Percentiles rank a stretch among this genome's conserved stretches.
phyloP scores from a whole-genome alignment of 2,797 vertebrate genomes.

The Dryobates pubescens region DNA sequence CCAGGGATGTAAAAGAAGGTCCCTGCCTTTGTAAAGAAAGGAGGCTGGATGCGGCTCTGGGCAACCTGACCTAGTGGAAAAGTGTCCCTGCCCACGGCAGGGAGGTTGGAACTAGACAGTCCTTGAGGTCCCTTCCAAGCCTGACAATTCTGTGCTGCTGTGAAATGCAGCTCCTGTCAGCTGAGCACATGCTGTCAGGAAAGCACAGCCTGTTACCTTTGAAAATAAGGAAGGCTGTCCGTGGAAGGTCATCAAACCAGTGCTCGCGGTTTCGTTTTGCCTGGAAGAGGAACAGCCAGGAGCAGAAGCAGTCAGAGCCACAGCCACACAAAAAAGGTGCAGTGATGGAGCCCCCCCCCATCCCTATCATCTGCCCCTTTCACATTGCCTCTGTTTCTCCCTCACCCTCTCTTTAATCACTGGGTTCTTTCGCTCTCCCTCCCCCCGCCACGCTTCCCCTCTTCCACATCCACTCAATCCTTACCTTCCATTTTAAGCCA shows the following conservation, averaged over 20 bases:
- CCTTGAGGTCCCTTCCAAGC: too few relatives aligned
- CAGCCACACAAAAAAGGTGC: rapidly evolving
- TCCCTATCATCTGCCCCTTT: background rate
- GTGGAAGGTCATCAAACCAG: slow-evolving; percentile 97
- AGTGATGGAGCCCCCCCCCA: background rate
- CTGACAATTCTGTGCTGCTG: too few relatives aligned
- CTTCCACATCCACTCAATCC: background rate
- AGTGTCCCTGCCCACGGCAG: too few relatives aligned
- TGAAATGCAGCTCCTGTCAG: background rate
- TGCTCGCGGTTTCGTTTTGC: slow-evolving; percentile 90
- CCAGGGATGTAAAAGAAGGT: background rate
- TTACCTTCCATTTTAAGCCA: slow-evolving; percentile 96
- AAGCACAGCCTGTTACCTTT: slow-evolving; percentile 82
- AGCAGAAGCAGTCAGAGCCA: background rate
- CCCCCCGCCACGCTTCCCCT: background rate
- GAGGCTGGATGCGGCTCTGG: too few relatives aligned
- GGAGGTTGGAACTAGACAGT: too few relatives aligned
- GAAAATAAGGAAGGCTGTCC: slow-evolving; percentile 94
- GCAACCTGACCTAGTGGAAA: too few relatives aligned
- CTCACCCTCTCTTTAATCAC: background rate
- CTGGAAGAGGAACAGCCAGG: slow-evolving; percentile 64
- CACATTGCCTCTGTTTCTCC: background rate
- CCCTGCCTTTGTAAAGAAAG: too few relatives aligned
- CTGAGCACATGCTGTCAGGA: background rate
- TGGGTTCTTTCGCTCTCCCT: background rate